Evolutionary conservation across 2,888 invertebrate genomes (phyloP), one percentile per base, ranked within the genome.

Genomic region (Craniophora ligustri): DNA sequence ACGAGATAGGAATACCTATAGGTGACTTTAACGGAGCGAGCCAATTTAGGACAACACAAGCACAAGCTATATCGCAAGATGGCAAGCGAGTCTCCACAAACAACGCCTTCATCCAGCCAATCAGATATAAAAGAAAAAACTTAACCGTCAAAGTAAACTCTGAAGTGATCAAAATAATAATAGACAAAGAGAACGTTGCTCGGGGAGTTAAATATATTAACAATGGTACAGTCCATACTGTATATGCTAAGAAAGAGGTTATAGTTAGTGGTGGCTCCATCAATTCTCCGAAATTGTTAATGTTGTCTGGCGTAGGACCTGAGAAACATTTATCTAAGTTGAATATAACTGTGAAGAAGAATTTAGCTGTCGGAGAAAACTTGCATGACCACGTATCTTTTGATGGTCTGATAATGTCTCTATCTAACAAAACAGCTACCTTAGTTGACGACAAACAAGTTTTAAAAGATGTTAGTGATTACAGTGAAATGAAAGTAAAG

Each of bases 31-130:
- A 95, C 64, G 92, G 89, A 0, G 91, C 86, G 2, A 44, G 81
- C 3, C 94, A 95, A 76, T 68, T 94, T 4, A 95, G 95, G 0
- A 92, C 94, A 0, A 95, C 94, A 89, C 86, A 94, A 38, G 76
- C 94, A 0, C 96, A 96, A 77, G 87, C 93, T 0, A 92, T 95
- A 0, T 78, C 94, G 0, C 79, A 88, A 26, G 83, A 94, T 56
- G 96, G 96, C 0, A 80, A 86, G 64, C 88, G 96, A 49, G 86
- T 92, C 10, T 96, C 95, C 10, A 92, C 95, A 0, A 96, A 96
- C 75, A 88, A 84, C 0, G 96, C 95, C 0, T 96, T 95, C 72
- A 94, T 96, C 11, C 85, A 94, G 56, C 96, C 96, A 0, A 94
- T 96, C 15, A 86, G 96, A 21, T 82, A 92, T 31, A 94, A 76